These are phyloP conservation scores for Drosophila mayaguana DNA, from an alignment of 2,888 invertebrate species.

Conservation along the genomic window DNA sequence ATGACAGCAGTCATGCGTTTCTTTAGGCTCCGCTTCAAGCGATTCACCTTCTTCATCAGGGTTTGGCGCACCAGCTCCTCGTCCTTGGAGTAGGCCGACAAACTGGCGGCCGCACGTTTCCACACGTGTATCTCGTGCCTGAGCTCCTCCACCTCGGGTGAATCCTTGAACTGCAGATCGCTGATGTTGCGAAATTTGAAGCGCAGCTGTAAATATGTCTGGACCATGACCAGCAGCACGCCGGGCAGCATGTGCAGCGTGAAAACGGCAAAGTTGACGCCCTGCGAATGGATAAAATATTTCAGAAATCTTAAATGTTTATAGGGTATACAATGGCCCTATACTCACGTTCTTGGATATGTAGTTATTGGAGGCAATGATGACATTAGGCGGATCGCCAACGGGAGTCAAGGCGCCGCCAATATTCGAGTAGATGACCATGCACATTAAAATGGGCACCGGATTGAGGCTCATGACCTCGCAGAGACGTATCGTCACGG, in stretches of 20 bases:
- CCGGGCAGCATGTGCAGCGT: conserved; percentile 93
- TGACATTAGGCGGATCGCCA: conserved; percentile 92
- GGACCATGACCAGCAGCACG: conserved; percentile 89
- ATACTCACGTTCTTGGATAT: conserved; percentile 84
- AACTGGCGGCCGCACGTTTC: conserved; percentile 91
- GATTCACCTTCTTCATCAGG: conserved; percentile 90
- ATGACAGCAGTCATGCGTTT: conserved; percentile 87
- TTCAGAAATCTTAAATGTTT: neutral
- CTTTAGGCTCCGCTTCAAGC: conserved; percentile 88
- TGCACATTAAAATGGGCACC: conserved; percentile 93
- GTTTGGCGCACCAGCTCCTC: conserved; percentile 93
- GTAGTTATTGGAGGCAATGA: conserved; percentile 85
- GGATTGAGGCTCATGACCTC: conserved; percentile 96
- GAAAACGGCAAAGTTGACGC: conserved; percentile 92
- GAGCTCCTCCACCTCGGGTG: conserved; percentile 90
- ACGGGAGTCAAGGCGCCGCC: conserved; percentile 96
- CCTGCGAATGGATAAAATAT: conserved; percentile 85
- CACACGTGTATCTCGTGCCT: conserved; percentile 94
- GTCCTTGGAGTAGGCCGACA: conserved; percentile 93
- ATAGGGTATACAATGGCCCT: neutral
- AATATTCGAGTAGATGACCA: conserved; percentile 95
- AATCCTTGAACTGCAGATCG: conserved; percentile 90
- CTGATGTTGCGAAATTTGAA: conserved; percentile 90
- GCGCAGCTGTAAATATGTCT: conserved; percentile 90
- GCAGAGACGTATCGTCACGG: conserved; percentile 92